A percentile compares a stretch with the other conserved stretches of the same genome.
Evolutionary conservation across 2,888 invertebrate species (phyloP).

Genomic region (Tipula unca): DNA sequence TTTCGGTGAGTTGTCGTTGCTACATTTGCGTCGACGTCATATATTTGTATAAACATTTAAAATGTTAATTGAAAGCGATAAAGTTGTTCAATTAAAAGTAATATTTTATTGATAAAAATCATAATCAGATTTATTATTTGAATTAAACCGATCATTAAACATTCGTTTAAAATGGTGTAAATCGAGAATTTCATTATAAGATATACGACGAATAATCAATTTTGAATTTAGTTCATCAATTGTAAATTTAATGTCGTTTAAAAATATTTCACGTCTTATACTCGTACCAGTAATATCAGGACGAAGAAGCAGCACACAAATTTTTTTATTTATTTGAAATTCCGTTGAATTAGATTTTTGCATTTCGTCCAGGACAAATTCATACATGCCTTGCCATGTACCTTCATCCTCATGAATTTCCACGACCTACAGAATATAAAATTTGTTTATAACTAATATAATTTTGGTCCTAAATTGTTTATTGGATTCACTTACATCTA

Average conservation of each 20-base stretch:
- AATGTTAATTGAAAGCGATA: no score
- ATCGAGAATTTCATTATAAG: not conserved
- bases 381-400: not conserved
- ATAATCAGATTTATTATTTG: not conserved
- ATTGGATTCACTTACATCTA: not conserved
- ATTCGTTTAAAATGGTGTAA: not conserved
- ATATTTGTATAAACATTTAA: no score
- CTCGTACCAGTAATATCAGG: no score
- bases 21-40: no score
- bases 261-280: not conserved
- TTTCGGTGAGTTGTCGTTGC: no score
- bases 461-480: not conserved
- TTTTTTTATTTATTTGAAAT: not conserved
- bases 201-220: not conserved
- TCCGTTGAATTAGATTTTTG: not conserved
- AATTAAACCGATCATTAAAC: not conserved
- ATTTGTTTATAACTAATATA: not conserved
- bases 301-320: not conserved
- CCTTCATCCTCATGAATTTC: not conserved
- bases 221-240: not conserved
- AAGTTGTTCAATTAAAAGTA: no score
- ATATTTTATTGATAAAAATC: not conserved
- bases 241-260: not conserved
- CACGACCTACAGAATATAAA: not conserved
- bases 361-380: not conserved